Conservation (phyloP, 1,140 invertebrate species). For the Ericerus pela region DNA sequence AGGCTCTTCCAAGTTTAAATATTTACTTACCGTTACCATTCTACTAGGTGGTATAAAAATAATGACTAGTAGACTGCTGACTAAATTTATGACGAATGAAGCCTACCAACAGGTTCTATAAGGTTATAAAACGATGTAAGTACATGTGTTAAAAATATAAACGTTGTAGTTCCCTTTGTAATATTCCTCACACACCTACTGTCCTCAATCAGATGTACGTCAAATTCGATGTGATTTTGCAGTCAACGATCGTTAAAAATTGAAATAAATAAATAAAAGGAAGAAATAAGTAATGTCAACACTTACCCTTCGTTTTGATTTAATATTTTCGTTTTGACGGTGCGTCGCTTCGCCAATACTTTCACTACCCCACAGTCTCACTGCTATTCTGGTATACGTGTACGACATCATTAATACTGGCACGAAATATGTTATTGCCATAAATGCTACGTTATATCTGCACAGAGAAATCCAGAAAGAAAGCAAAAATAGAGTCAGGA, state of each 20-base stretch:
- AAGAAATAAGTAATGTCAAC: not conserved
- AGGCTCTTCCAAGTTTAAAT: no score
- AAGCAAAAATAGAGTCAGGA: not conserved
- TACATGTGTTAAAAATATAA: no score
- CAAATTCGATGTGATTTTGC: no score
- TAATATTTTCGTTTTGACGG: conserved; percentile 75
- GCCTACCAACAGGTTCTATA: no score
- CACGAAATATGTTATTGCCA: conserved; percentile 83
- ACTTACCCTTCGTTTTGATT: conserved; percentile 82
- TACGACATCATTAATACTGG: conserved; percentile 83
- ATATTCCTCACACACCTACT: no score
- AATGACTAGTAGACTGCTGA: no score
- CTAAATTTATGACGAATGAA: no score
- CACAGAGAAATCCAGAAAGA: conserved; percentile 26
- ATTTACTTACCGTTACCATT: no score
- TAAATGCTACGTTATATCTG: conserved; percentile 77
- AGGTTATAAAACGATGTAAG: no score
- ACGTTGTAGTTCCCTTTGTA: no score
- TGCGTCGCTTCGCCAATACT: conserved; percentile 88
- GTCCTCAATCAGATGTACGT: no score
- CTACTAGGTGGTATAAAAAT: no score
- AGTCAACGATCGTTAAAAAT: not conserved
- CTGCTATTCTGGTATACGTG: conserved; percentile 77
- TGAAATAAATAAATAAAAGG: not conserved
- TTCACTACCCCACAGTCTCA: conserved; percentile 87